These are phyloP conservation scores for Nibea coibor DNA, from an alignment of 2,113 vertebrate species.

Conservation along the genomic window DNA sequence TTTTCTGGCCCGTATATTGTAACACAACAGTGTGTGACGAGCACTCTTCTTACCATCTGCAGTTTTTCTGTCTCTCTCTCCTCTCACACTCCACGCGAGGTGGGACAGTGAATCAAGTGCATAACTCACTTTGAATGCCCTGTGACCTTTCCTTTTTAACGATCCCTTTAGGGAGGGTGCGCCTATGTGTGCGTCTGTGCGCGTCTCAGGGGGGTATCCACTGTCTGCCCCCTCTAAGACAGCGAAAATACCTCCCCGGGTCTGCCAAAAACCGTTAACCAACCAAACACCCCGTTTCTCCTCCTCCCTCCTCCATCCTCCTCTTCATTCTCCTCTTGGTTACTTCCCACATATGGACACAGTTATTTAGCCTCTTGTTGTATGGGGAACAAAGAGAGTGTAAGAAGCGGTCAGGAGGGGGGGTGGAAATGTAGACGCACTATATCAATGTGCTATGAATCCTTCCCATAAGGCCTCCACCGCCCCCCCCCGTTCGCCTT, in stretches of 20 bases:
- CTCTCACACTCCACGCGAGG: background rate
- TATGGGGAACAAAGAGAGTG: slow-evolving; percentile 70
- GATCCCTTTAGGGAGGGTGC: slow-evolving; percentile 27
- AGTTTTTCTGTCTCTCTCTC: slow-evolving; percentile 1
- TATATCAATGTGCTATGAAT: slow-evolving; percentile 65
- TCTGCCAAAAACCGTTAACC: slow-evolving; percentile 77
- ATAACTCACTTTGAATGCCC: slow-evolving; percentile 48
- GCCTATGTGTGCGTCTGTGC: slow-evolving; percentile 21
- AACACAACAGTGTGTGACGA: slow-evolving; percentile 8
- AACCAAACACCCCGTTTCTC: slow-evolving; percentile 58
- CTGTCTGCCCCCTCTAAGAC: slow-evolving; percentile 64
- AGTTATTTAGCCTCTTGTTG: slow-evolving; percentile 74
- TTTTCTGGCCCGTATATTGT: slow-evolving; percentile 8
- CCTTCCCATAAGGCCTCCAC: slow-evolving; percentile 57
- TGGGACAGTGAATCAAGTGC: slow-evolving; percentile 37
- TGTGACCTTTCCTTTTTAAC: slow-evolving; percentile 51
- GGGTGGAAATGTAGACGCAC: slow-evolving; percentile 39
- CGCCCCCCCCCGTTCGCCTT: background rate
- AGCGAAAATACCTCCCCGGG: slow-evolving; percentile 56
- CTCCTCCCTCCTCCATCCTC: background rate
- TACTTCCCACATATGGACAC: slow-evolving; percentile 75
- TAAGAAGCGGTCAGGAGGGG: slow-evolving; percentile 49
- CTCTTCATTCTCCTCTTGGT: slow-evolving; percentile 21
- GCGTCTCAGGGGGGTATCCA: slow-evolving; percentile 46
- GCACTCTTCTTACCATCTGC: slow-evolving; percentile 14